Base-by-base conservation (phyloP, 2,113 vertebrate species). In the Capreolus pygargus region DNA sequence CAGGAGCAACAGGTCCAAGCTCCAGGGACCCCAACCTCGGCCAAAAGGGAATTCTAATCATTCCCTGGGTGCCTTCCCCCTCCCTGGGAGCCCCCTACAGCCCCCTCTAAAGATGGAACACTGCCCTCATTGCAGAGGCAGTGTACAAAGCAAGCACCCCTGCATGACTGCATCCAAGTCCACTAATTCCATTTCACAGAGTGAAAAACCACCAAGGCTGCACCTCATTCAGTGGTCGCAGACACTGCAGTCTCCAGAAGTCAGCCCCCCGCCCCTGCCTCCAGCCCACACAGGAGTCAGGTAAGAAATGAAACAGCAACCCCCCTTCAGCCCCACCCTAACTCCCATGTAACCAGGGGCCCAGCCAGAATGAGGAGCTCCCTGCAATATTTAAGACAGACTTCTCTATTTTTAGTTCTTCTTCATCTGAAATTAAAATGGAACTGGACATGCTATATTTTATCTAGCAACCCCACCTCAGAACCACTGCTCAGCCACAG, bases 351-450 rank as follows among this genome's bases (percentile, higher is more conserved):
- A 39, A 12, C 81, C 33, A 54, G 17, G 82, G 7, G 28, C 76
- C 60, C 30, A 91, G 33, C 25, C 25, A 91, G 28, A 94, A 16
- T 30, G 13, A 83, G 76, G 36, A 86, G 17, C 21, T 58, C 50
- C 19, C 11, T 16, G 21, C 47, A 43, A 54, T 70, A 92, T 87
- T 97, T 82, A 84, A 19, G 19, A 39, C 12, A 92, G 36, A 85
- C 21, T 85, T 70, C 50, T 9, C 27, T 54, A 47, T 86, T 57
- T 57, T 55, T n/a, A 85, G 82, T 74, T 86, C 39, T 57, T 16
- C 7, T 92, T 95, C 47, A 93, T 79, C 76, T 94, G 79, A 96
- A 87, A 96, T 57, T 79, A 84, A 96, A 90, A 81, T 86, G 54
- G 27, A 92, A 58, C 43, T 57, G 36, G 36, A 50, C 43, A 76